Percentiles rank a stretch among this genome's conserved stretches.
phyloP scores from a whole-genome alignment of 1,140 invertebrate species.

The Drosophila tropicalis region DNA sequence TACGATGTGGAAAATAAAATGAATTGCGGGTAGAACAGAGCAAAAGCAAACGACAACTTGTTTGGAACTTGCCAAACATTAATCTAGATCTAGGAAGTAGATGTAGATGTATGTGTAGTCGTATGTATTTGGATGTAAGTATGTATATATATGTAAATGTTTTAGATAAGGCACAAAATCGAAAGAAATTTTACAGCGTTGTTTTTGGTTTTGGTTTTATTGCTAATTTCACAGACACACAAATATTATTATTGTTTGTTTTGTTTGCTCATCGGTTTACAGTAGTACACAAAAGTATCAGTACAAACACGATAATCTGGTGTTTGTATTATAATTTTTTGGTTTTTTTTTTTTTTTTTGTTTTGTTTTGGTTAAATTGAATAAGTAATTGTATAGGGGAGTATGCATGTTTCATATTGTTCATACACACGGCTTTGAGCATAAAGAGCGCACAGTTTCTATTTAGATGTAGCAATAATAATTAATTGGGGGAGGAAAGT shows the following conservation, averaged over 20 bases:
- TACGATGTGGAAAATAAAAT: neutral
- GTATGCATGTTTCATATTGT: slow-evolving; percentile 46
- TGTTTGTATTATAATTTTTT: neutral
- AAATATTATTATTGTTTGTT: slow-evolving; percentile 40
- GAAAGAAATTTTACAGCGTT: slow-evolving; percentile 63
- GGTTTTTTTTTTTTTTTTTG: neutral
- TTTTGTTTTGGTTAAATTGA: slow-evolving; percentile 17
- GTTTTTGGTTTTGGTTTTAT: slow-evolving; percentile 70
- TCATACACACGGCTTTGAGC: slow-evolving; percentile 73
- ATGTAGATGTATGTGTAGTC: slow-evolving; percentile 14
- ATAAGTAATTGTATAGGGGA: slow-evolving; percentile 28
- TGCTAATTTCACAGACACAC: slow-evolving; percentile 78
- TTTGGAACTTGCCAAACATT: neutral
- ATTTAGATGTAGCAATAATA: slow-evolving; percentile 34
- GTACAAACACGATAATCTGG: slow-evolving; percentile 37
- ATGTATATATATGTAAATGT: slow-evolving; percentile 8
- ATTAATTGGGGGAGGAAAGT: slow-evolving; percentile 40
- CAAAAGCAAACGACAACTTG: slow-evolving; percentile 4
- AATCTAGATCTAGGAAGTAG: neutral
- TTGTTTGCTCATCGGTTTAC: slow-evolving; percentile 58
- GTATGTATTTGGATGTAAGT: slow-evolving; percentile 1
- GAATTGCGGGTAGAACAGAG: neutral
- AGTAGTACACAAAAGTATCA: slow-evolving; percentile 69
- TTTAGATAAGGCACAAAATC: slow-evolving; percentile 28
- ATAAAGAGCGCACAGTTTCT: slow-evolving; percentile 58